Conservation (phyloP, 2,797 vertebrate genomes). For the Distichodus sexfasciatus region DNA sequence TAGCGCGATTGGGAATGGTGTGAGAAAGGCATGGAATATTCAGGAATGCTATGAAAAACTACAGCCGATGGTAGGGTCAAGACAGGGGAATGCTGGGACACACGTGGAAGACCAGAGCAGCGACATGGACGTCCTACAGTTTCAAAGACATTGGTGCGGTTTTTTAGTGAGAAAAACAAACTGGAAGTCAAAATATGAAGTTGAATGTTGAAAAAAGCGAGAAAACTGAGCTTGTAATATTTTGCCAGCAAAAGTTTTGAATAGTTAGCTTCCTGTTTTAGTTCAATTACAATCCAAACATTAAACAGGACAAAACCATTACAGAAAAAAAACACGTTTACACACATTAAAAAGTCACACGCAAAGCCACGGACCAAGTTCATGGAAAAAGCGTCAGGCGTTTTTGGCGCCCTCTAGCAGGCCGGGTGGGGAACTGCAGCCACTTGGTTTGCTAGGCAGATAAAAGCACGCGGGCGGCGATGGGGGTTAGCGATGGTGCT, state of each 20-base stretch:
- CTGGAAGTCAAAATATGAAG: not conserved
- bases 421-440: constrained; percentile 55
- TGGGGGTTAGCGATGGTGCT: constrained; percentile 25
- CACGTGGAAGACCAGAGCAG: not conserved
- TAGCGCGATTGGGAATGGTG: not conserved
- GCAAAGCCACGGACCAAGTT: not conserved
- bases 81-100: not conserved
- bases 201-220: too few species aligned
- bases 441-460: constrained; percentile 69
- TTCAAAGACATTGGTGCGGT: not conserved
- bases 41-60: not conserved
- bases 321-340: not conserved
- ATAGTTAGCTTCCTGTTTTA: too few species aligned
- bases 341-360: not conserved
- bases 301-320: constrained; percentile 9
- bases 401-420: constrained; percentile 53
- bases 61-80: not conserved
- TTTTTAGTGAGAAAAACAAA: not conserved
- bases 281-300: not conserved
- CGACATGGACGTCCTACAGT: not conserved
- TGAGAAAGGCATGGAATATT: not conserved
- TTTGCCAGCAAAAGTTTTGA: too few species aligned
- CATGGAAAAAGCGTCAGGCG: constrained; percentile 35
- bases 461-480: constrained; percentile 60
- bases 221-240: not conserved